phyloP scores from a whole-genome alignment of 2,797 vertebrate genomes.

The Eutrigla gurnardus region DNA sequence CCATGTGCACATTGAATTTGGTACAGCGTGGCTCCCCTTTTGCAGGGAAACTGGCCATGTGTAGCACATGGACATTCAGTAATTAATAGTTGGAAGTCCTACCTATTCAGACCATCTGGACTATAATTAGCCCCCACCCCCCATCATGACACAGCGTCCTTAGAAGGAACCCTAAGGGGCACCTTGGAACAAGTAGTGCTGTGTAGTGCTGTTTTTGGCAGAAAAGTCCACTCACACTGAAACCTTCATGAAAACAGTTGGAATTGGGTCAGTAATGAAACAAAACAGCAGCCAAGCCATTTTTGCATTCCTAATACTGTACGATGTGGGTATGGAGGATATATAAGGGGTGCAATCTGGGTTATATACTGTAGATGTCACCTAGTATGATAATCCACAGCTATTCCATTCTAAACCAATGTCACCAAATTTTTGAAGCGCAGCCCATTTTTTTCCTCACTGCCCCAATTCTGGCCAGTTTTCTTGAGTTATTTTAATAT shows the following conservation, averaged over 20 bases:
- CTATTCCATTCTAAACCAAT: neutral
- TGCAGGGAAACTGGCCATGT: slow-evolving; percentile 26
- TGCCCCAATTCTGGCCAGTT: neutral
- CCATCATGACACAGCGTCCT: slow-evolving; percentile 49
- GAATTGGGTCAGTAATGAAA: slow-evolving; percentile 24
- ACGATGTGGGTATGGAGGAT: neutral
- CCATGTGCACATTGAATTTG: neutral
- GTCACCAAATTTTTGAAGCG: neutral
- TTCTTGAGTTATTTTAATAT: neutral
- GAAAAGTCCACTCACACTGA: slow-evolving; percentile 4
- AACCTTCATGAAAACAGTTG: slow-evolving; percentile 26
- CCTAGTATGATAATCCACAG: neutral
- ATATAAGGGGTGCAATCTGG: neutral
- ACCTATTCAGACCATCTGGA: slow-evolving; percentile 80
- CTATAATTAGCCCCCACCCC: slow-evolving; percentile 64
- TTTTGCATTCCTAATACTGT: slow-evolving; percentile 10
- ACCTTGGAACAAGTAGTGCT: slow-evolving; percentile 43
- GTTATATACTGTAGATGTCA: neutral
- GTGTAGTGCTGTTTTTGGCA: slow-evolving; percentile 40
- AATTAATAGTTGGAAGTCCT: slow-evolving; percentile 70
- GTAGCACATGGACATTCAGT: slow-evolving; percentile 47
- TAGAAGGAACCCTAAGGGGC: slow-evolving; percentile 42
- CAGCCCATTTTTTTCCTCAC: neutral
- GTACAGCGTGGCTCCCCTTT: slow-evolving; percentile 16
- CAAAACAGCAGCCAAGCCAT: neutral